Evolutionary conservation across 2,888 invertebrate species (phyloP).

Genomic region (Apodemia hepburni): DNA sequence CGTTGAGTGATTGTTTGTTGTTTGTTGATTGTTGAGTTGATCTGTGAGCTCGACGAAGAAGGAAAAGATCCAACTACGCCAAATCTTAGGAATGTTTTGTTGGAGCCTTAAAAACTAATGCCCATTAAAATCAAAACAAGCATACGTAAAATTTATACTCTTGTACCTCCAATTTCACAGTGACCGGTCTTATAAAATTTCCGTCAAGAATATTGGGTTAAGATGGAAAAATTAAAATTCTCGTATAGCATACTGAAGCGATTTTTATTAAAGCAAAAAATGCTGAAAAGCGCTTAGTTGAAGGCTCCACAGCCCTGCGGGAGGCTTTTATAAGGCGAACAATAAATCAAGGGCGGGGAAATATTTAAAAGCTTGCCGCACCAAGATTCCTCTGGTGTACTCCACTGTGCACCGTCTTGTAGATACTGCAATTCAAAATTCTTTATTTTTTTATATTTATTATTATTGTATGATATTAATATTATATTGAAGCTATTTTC

Average conservation of each 20-base stretch:
- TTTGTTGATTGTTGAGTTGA: too few relatives aligned
- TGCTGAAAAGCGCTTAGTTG: constrained; percentile 56
- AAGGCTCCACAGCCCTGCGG: constrained; percentile 51
- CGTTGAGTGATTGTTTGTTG: too few relatives aligned
- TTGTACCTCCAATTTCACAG: constrained; percentile 50
- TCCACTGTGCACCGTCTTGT: constrained; percentile 32
- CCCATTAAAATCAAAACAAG: not conserved
- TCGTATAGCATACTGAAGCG: constrained; percentile 48
- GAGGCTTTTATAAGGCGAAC: constrained; percentile 74
- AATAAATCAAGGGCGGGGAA: constrained; percentile 73
- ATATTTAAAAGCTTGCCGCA: constrained; percentile 62
- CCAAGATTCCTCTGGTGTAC: constrained; percentile 45
- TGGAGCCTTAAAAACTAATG: too few relatives aligned
- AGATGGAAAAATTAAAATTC: constrained; percentile 58
- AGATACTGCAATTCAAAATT: not conserved
- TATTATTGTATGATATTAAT: too few relatives aligned
- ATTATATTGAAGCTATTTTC: too few relatives aligned
- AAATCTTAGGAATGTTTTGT: too few relatives aligned
- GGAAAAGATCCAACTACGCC: too few relatives aligned
- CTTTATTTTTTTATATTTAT: too few relatives aligned
- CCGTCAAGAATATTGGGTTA: constrained; percentile 51
- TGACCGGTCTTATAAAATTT: constrained; percentile 44
- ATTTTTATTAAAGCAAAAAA: constrained; percentile 67
- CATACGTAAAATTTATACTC: not conserved
- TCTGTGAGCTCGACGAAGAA: too few relatives aligned